These are phyloP conservation scores for Junonia oenone DNA, from an alignment of 2,888 invertebrate species.

Conservation along the genomic window DNA sequence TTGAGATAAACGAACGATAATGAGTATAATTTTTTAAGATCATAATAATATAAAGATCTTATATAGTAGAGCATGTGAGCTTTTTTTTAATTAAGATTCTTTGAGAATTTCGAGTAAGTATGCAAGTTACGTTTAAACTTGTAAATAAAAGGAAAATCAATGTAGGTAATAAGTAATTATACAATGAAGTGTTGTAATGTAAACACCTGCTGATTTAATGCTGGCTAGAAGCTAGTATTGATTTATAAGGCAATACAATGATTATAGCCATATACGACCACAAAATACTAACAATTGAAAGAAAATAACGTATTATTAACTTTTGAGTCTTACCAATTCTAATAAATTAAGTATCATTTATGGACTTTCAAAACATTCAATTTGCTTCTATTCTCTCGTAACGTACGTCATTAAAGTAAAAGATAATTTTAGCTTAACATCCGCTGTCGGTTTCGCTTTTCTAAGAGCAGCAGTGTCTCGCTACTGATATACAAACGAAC, in stretches of 20 bases:
- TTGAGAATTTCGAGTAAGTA: no score
- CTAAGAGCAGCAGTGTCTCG: not conserved
- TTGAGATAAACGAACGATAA: slow-evolving; percentile 12
- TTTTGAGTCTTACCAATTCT: no score
- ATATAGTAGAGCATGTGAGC: no score
- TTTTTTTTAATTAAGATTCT: no score
- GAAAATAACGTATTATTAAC: no score
- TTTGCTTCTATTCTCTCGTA: not conserved
- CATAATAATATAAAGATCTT: not conserved
- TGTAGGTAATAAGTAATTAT: not conserved
- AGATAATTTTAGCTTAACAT: slow-evolving; percentile 9
- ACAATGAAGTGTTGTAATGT: not conserved
- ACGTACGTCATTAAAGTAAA: not conserved
- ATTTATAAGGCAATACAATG: no score
- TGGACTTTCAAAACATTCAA: not conserved
- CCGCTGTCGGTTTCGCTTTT: slow-evolving; percentile 2
- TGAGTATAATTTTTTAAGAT: slow-evolving; percentile 8
- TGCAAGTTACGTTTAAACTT: no score
- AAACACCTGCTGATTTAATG: not conserved
- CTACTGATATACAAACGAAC: slow-evolving; percentile 2
- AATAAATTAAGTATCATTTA: no score
- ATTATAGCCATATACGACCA: no score
- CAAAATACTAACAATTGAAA: no score
- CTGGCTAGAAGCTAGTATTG: no score
- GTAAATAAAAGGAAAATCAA: no score